phyloP scores from a whole-genome alignment of 2,113 vertebrate genomes.

The Pollimyrus isidori region DNA sequence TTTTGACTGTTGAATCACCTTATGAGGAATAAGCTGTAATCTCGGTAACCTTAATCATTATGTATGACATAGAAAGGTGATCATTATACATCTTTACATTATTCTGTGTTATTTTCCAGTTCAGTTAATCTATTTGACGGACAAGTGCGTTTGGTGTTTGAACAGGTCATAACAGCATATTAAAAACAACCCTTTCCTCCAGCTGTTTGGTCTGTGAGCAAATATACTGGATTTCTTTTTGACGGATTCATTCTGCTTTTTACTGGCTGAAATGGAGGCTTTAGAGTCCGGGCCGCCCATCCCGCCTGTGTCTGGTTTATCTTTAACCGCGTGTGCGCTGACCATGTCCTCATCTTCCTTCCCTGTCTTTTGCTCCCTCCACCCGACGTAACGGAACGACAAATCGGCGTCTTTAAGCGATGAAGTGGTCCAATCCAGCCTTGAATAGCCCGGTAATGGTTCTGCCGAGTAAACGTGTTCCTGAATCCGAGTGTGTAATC shows the following conservation, averaged over 20 bases:
- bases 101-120: neutral
- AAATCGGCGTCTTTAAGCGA: constrained; percentile 6
- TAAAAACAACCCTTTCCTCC: neutral
- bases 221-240: neutral
- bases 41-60: neutral
- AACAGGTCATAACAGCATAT: neutral
- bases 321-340: neutral
- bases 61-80: neutral
- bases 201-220: neutral
- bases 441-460: constrained; percentile 8
- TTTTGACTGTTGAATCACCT: neutral
- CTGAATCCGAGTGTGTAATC: neutral
- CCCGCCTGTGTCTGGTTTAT: neutral
- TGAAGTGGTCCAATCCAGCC: neutral
- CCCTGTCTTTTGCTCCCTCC: too few species aligned
- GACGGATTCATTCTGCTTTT: neutral
- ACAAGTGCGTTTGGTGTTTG: neutral
- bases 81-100: neutral
- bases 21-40: neutral
- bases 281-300: constrained; percentile 27
- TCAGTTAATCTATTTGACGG: neutral
- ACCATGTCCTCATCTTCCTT: neutral
- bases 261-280: constrained; percentile 24
- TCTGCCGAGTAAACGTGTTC: constrained; percentile 8
- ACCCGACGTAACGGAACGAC: constrained; percentile 5